A percentile compares a stretch with the other conserved stretches of the same genome.
Evolutionary conservation across 2,888 invertebrate genomes (phyloP).

Genomic region (Sminthurides aquaticus): DNA sequence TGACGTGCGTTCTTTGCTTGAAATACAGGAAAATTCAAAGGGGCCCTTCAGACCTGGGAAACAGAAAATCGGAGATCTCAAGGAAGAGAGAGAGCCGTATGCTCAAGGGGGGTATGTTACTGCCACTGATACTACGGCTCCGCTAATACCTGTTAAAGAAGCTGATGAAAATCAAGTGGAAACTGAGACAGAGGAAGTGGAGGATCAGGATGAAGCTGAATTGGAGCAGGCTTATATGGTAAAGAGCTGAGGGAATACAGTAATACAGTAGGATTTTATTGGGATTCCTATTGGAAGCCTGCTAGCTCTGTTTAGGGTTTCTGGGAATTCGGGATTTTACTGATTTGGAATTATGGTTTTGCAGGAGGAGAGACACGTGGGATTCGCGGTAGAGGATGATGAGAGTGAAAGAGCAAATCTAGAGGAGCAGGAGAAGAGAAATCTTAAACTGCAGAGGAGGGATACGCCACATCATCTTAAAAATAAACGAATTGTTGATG

Average conservation of each 20-base stretch:
- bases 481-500: slow-evolving; percentile 80
- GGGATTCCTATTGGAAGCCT: no score
- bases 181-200: slow-evolving; percentile 48
- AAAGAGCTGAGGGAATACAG: no score
- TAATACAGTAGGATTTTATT: no score
- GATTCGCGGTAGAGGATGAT: slow-evolving; percentile 54
- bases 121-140: slow-evolving; percentile 20
- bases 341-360: background rate
- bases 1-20: no score
- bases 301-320: no score
- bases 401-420: slow-evolving; percentile 45
- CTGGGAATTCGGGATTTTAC: background rate
- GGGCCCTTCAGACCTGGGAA: slow-evolving; percentile 42
- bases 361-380: slow-evolving; percentile 55
- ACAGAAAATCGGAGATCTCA: slow-evolving; percentile 29
- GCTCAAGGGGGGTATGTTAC: no score
- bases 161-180: slow-evolving; percentile 33
- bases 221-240: slow-evolving; percentile 36
- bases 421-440: slow-evolving; percentile 36
- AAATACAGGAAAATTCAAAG: slow-evolving; percentile 41
- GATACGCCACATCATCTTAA: slow-evolving; percentile 99
- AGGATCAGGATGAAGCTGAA: slow-evolving; percentile 55
- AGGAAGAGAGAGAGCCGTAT: slow-evolving; percentile 21
- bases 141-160: slow-evolving; percentile 22
- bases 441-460: slow-evolving; percentile 65